Percentiles rank a stretch among this genome's conserved stretches.
Conservation (phyloP, 2,797 vertebrate species). For the Pseudocheirus occidentalis region DNA sequence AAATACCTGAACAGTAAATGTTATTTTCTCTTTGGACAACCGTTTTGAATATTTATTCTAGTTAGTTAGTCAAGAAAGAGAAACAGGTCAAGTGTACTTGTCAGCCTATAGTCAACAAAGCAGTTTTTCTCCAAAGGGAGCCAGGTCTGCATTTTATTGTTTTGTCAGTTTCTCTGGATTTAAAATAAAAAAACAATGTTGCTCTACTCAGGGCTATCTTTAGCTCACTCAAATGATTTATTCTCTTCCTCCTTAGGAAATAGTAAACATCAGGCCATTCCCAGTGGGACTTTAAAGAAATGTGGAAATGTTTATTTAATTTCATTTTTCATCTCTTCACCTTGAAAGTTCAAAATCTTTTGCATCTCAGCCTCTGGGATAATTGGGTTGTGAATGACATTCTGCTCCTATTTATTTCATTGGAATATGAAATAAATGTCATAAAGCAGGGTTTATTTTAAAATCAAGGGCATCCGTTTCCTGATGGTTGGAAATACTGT, state of each 20-base stretch:
- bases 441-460: constrained; percentile 27
- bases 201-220: constrained; percentile 54
- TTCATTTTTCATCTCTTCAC: constrained; percentile 73
- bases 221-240: constrained; percentile 73
- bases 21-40: constrained; percentile 59
- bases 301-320: constrained; percentile 46
- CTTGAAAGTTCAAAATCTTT: constrained; percentile 66
- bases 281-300: constrained; percentile 60
- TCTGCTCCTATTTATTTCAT: constrained; percentile 46
- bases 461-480: constrained; percentile 56
- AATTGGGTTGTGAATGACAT: constrained; percentile 48
- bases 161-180: constrained; percentile 65
- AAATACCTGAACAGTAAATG: constrained; percentile 59
- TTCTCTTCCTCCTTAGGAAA: constrained; percentile 72
- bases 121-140: constrained; percentile 39
- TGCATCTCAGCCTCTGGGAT: constrained; percentile 55
- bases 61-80: constrained; percentile 62
- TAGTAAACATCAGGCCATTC: constrained; percentile 61
- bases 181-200: constrained; percentile 61
- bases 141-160: constrained; percentile 32
- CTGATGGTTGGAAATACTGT: background rate
- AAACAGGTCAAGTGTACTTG: constrained; percentile 37
- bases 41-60: constrained; percentile 57
- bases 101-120: constrained; percentile 59
- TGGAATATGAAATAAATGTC: constrained; percentile 53